Evolutionary conservation across 1,140 invertebrate species (phyloP), one percentile per base, ranked within the genome.

Genomic region (Philopotamus ludificatus): DNA sequence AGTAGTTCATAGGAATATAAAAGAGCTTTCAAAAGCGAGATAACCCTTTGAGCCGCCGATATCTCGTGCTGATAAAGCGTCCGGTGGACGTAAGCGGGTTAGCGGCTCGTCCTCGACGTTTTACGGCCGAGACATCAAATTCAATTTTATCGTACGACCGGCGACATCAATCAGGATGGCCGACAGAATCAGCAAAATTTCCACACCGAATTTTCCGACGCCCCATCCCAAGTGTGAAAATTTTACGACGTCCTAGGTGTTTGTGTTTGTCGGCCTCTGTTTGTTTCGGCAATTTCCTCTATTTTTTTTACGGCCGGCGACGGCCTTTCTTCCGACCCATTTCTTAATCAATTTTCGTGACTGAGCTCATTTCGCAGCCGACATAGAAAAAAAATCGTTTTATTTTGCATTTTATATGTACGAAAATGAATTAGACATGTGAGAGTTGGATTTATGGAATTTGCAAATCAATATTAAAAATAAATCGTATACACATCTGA

Each of bases 81-180:
- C 28, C 28, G 4, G 28, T 7, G n/a, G 28, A 34, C 28, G 12
- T 34, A 34, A 7, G 12, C 4, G 28, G 28, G 28, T 12, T 12
- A 12, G 28, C 4, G 28, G 4, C 28, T 12, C 12, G 12, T 34
- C 28, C 50, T 12, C 8, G 21, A n/a, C n/a, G n/a, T n/a, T 26
- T 28, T 53, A 53, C 23, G 50, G 50, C 23, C 54, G 39, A 26
- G 42, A 67, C 65, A 63, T 67, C 59, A 67, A 67, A 67, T 67
- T 67, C 59, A 67, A 67, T 67, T 67, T 61, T 22, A 62, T 62
- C 55, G 50, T 57, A 18, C 42, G 65, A 61, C 44, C 41, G 26
- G 42, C n/a, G 54, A 45, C 63, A 50, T 62, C 59, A 63, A 67
- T 67, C 59, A 58, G 65, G 55, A 63, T 62, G 58, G 26, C 47